Percentiles rank a stretch among this genome's conserved stretches.
Conservation (phyloP, 2,797 vertebrate genomes). For the Bovichtus variegatus region DNA sequence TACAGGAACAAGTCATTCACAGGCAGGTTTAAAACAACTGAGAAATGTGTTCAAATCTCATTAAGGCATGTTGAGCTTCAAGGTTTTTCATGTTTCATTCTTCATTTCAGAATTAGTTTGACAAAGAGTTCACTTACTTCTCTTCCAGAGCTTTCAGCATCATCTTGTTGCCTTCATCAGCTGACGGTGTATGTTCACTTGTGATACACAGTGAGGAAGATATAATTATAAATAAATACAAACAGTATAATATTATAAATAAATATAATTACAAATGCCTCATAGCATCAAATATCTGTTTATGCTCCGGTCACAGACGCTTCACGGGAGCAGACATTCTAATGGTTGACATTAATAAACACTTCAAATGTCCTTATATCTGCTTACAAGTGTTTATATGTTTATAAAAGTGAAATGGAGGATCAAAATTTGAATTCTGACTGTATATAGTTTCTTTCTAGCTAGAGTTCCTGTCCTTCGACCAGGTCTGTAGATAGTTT, state of each 20-base stretch:
- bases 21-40: no score
- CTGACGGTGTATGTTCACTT: neutral
- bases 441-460: slow-evolving; percentile 50
- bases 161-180: neutral
- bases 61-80: neutral
- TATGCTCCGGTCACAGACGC: neutral
- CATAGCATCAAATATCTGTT: neutral
- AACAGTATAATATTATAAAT: neutral
- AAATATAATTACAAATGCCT: neutral
- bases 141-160: neutral
- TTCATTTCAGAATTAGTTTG: neutral
- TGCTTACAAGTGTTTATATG: slow-evolving; percentile 1
- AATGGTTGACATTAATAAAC: neutral
- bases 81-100: neutral
- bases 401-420: neutral
- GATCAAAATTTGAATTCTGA: neutral
- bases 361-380: neutral
- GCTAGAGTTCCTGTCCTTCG: slow-evolving; percentile 17
- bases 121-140: neutral
- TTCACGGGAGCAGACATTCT: neutral
- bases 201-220: no score
- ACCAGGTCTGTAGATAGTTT: slow-evolving; percentile 43
- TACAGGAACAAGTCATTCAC: no score
- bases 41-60: neutral
- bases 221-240: neutral